phyloP scores from a whole-genome alignment of 2,113 vertebrate species.

The Etheostoma cragini region DNA sequence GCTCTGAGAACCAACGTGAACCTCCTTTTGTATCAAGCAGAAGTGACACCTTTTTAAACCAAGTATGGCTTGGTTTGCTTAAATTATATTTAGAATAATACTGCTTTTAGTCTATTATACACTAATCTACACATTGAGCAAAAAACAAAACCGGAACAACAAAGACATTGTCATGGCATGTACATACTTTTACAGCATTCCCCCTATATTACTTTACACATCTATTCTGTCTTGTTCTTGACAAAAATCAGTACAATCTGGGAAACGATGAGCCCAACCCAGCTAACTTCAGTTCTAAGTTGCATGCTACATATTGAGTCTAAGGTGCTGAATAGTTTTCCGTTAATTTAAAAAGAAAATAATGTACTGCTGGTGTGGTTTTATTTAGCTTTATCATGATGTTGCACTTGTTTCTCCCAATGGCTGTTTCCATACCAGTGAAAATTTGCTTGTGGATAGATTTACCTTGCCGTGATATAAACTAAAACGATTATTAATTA shows the following conservation, averaged over 20 bases:
- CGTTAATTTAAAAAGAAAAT: conserved; percentile 43
- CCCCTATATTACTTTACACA: conserved; percentile 79
- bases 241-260: conserved; percentile 76
- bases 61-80: conserved; percentile 86
- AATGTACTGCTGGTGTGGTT: conserved; percentile 62
- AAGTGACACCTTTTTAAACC: conserved; percentile 78
- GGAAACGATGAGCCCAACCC: conserved; percentile 58
- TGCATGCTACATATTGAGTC: conserved; percentile 81
- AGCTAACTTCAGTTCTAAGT: conserved; percentile 53
- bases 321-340: conserved; percentile 84
- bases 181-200: conserved; percentile 89
- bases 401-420: conserved; percentile 26
- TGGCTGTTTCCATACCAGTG: conserved; percentile 73
- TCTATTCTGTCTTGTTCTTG: conserved; percentile 53
- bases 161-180: conserved; percentile 81
- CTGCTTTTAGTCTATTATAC: conserved; percentile 89
- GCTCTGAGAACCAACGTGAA: conserved; percentile 78
- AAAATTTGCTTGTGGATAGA: conserved; percentile 34
- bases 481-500: conserved; percentile 3
- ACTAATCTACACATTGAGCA: conserved; percentile 87
- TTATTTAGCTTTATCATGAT: conserved; percentile 20
- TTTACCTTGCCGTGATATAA: conserved; percentile 4
- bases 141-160: conserved; percentile 65
- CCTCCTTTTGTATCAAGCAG: conserved; percentile 75
- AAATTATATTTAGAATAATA: conserved; percentile 92